Evolutionary conservation across 2,797 vertebrate species (phyloP).

Genomic region (Poeciliopsis infans): DNA sequence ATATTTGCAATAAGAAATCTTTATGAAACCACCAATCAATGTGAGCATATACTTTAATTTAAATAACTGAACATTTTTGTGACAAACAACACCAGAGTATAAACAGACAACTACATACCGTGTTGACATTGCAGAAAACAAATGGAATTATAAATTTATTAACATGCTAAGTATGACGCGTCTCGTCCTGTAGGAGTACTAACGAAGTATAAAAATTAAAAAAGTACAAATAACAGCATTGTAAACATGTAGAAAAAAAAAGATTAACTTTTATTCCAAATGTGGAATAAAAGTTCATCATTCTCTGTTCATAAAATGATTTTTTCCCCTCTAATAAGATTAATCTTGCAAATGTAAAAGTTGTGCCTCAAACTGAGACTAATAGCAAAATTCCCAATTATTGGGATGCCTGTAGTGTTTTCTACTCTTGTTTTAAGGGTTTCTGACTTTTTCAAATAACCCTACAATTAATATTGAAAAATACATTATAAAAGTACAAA

Average conservation of each 20-base stretch:
- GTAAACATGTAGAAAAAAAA: constrained; percentile 78
- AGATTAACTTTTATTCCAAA: too few relatives aligned
- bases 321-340: constrained; percentile 40
- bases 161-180: constrained; percentile 76
- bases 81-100: not conserved
- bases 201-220: constrained; percentile 83
- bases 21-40: not conserved
- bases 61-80: constrained; percentile 5
- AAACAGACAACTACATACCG: constrained; percentile 7
- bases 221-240: constrained; percentile 84
- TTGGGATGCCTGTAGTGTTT: constrained; percentile 70
- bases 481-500: constrained; percentile 72
- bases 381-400: constrained; percentile 59
- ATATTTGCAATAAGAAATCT: not conserved
- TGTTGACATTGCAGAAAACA: not conserved
- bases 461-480: constrained; percentile 61
- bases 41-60: constrained; percentile 4
- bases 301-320: constrained; percentile 51
- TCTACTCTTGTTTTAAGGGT: constrained; percentile 48
- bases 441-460: constrained; percentile 46
- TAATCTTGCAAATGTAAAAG: constrained; percentile 63
- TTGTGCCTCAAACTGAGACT: constrained; percentile 68
- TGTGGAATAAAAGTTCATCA: constrained; percentile 55
- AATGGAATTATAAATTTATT: constrained; percentile 76
- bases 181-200: constrained; percentile 76